A percentile compares a stretch with the other conserved stretches of the same genome.
phyloP scores from a whole-genome alignment of 2,797 vertebrate genomes.

The Australoheros facetus region DNA sequence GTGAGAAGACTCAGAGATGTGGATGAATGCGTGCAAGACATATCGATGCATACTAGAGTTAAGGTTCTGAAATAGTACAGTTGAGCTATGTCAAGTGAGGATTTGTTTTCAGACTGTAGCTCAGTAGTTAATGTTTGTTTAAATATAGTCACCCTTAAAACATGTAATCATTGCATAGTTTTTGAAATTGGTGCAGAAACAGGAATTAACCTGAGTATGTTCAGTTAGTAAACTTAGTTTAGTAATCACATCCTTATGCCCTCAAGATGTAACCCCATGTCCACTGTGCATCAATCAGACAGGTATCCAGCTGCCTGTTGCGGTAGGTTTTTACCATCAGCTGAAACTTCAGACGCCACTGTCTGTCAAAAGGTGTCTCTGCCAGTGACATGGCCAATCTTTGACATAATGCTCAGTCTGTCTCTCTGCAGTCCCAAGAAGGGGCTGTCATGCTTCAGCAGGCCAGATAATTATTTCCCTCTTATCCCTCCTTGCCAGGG shows the following conservation, averaged over 20 bases:
- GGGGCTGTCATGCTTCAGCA: constrained; percentile 86
- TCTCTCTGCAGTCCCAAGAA: constrained; percentile 76
- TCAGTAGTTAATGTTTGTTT: background rate
- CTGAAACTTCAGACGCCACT: constrained; percentile 70
- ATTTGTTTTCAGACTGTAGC: background rate
- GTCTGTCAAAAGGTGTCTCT: constrained; percentile 79
- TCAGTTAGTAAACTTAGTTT: constrained; percentile 8
- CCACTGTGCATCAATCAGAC: constrained; percentile 43
- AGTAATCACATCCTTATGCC: constrained; percentile 15
- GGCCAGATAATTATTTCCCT: constrained; percentile 87
- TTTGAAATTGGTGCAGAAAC: background rate
- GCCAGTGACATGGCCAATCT: constrained; percentile 73
- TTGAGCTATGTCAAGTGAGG: background rate
- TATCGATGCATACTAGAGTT: constrained; percentile 13
- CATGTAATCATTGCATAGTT: background rate
- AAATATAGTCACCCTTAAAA: background rate
- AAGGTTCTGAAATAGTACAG: background rate
- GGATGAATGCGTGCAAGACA: constrained; percentile 3
- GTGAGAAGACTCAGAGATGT: constrained; percentile 24
- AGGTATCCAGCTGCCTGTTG: constrained; percentile 50
- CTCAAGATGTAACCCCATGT: constrained; percentile 24
- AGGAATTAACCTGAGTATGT: background rate
- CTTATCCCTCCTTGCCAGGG: constrained; percentile 84
- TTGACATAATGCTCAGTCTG: constrained; percentile 81
- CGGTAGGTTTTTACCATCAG: constrained; percentile 35